Evolutionary conservation across 1,140 invertebrate species (phyloP), one percentile per base, ranked within the genome.

Genomic region (Leguminivora glycinivorella): DNA sequence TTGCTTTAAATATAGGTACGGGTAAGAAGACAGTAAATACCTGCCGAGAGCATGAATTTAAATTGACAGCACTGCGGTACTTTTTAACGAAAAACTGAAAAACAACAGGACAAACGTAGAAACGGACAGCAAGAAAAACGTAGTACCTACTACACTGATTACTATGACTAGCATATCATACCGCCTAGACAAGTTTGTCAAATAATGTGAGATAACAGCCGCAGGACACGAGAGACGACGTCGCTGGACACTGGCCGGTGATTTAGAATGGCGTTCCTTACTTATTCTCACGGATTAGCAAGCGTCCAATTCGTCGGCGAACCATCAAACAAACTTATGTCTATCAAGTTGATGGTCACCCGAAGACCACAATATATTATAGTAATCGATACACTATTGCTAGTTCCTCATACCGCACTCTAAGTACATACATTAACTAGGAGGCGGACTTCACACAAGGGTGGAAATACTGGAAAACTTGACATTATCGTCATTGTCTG

Each of bases 151-250:
- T n/a, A 43, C 7, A 52, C 2, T 31, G 14, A 34, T 63, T 29
- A 63, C 9, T 63, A 29, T 63, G 58, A 63, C 58, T 31, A 63
- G 26, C 5, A n/a, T n/a, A 17, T 63, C 26, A 63, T 34, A 29
- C 5, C 25, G n/a, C 2, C 14, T 31, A n/a, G 25, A n/a, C 29
- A 6, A 29, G n/a, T 63, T 63, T 19, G 17, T 52, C 43, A 52
- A 19, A 52, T 22, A 52, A 52, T 52, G 12, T 52, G 17, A 17
- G 47, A 52, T n/a, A 52, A 17, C 17, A 52, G 1, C 43, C 43
- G 43, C 43, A 7, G 43, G 17, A 52, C 14, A 52, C 43, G 6
- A 52, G 43, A 19, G 5, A 17, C 17, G 47, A 22, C 17, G n/a
- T 43, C 17, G 19, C 17, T 52, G 47, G 47, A 17, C 47, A 22